Evolutionary conservation across 2,797 vertebrate genomes (phyloP).

Genomic region (Platalea minor): DNA sequence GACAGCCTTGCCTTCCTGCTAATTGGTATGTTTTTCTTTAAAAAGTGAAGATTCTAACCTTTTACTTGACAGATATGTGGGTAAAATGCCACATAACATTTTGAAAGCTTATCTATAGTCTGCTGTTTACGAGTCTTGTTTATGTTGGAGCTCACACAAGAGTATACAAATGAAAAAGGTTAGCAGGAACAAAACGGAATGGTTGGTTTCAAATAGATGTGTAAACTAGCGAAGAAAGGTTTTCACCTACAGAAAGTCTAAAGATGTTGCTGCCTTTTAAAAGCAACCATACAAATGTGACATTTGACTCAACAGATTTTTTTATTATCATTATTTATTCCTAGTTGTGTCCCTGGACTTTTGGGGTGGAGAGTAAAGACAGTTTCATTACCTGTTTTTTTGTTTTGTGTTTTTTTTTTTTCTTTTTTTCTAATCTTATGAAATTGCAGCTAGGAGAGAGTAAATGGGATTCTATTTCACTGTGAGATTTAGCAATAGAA

Average conservation of each 20-base stretch:
- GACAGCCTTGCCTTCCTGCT: constrained; percentile 56
- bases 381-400: neutral
- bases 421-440: neutral
- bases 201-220: constrained; percentile 27
- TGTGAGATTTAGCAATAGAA: constrained; percentile 31
- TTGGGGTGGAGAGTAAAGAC: neutral
- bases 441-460: neutral
- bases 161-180: constrained; percentile 62
- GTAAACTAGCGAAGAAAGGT: neutral
- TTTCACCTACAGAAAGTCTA: constrained; percentile 6
- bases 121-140: constrained; percentile 71
- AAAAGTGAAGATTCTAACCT: constrained; percentile 79
- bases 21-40: constrained; percentile 76
- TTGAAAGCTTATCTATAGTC: constrained; percentile 73
- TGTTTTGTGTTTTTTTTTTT: neutral
- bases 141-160: constrained; percentile 52
- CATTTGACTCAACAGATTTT: neutral
- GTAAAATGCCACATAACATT: constrained; percentile 76
- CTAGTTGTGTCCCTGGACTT: neutral
- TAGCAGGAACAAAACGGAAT: constrained; percentile 53
- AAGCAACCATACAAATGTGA: neutral
- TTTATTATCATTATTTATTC: neutral
- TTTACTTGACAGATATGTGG: constrained; percentile 76
- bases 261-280: neutral
- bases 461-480: constrained; percentile 49